Evolutionary conservation across 2,888 invertebrate species (phyloP).

Genomic region (Cosmia pyralina): DNA sequence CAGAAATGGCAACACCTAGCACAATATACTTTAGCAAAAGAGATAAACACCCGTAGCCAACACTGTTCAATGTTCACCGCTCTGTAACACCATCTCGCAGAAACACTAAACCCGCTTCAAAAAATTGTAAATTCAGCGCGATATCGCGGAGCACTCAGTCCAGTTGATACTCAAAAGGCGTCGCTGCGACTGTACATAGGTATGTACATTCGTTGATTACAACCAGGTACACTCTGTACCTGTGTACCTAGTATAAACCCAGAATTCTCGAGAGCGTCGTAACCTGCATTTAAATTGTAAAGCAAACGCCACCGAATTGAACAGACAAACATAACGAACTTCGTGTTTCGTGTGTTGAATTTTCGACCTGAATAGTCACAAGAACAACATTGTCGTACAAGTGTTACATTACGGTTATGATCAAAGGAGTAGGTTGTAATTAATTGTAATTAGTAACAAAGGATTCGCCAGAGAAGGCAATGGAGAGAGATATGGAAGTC

Average conservation of each 20-base stretch:
- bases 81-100: conserved; percentile 20
- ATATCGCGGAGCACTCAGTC: conserved; percentile 48
- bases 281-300: conserved; percentile 79
- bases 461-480: not conserved
- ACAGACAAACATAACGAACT: conserved; percentile 75
- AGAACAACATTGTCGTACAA: conserved; percentile 36
- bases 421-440: not conserved
- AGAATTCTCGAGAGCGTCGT: conserved; percentile 64
- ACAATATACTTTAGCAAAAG: not conserved
- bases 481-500: not conserved
- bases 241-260: conserved; percentile 55
- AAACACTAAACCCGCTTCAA: conserved; percentile 30
- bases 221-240: conserved; percentile 49
- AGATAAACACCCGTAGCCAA: not conserved
- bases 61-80: not conserved
- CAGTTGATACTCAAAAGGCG: conserved; percentile 62
- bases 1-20: not conserved
- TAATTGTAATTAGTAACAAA: not conserved
- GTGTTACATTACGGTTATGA: conserved; percentile 9
- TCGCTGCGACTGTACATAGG: conserved; percentile 28
- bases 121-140: conserved; percentile 44
- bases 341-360: conserved; percentile 72
- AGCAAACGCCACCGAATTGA: conserved; percentile 75
- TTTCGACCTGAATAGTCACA: conserved; percentile 67
- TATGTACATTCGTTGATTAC: conserved; percentile 60